Evolutionary conservation across 2,113 vertebrate species (phyloP), one percentile per base, ranked within the genome.

Genomic region (Upupa epops): DNA sequence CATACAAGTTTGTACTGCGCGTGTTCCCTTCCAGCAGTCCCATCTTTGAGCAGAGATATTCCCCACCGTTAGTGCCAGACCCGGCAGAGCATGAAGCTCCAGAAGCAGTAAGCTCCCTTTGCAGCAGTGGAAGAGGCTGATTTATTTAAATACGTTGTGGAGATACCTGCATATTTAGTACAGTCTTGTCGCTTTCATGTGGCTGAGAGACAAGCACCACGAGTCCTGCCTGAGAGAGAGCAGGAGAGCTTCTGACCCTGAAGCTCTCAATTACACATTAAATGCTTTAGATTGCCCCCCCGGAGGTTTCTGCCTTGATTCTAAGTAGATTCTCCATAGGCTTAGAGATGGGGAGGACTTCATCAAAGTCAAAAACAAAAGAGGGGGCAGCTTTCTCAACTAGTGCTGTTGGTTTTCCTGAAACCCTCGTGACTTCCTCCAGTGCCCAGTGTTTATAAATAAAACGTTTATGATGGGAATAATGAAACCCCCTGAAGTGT

Each of bases 251-350:
- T 70, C 56, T 97, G 97, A 97, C 97, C 97, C 74, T 88, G 61
- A 90, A 96, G 96, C 82, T 96, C 94, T 94, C 96, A 95, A 95
- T 94, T 86, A 88, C 92, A 94, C 93, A 73, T 95, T 93, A 96
- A 97, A 95, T 96, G 84, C 88, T 92, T 96, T 92, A 86, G 92
- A 88, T 89, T 96, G 84, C 55, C 29, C 51, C 94, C 82, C 94
- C 76, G 72, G 96, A 95, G 96, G 78, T 89, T 97, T 97, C 94
- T 92, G 72, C 93, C 59, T 92, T 94, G 92, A 92, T 91, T 97
- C 86, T 97, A 95, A 96, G 96, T 96, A 97, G 95, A 81, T 92
- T 97, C 85, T 97, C 89, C 31, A 8, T 68, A 81, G 88, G 90
- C 91, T 96, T 78, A 61, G 83, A 89, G 80, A 81, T 93, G 94